phyloP scores from a whole-genome alignment of 2,113 vertebrate species.

The Cheilinus undulatus region DNA sequence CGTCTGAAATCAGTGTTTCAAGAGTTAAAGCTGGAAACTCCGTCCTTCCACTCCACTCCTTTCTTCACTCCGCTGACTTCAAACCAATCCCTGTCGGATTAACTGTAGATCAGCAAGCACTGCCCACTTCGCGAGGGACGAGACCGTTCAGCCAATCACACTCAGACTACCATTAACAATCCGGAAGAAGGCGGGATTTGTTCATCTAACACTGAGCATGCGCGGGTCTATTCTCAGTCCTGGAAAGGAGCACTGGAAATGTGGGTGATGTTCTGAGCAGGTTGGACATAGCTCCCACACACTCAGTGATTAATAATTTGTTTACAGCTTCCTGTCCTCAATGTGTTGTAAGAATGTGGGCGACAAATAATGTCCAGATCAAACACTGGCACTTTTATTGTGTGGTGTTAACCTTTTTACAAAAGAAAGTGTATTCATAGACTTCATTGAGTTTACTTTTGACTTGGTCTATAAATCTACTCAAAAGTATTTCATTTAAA shows the following conservation, averaged over 20 bases:
- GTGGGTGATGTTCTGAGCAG: slow-evolving; percentile 3
- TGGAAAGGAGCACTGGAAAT: not conserved
- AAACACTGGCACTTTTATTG: not conserved
- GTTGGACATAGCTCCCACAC: slow-evolving; percentile 7
- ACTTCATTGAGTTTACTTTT: not conserved
- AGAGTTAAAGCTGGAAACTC: not conserved
- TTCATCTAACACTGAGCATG: slow-evolving; percentile 27
- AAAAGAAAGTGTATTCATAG: not conserved
- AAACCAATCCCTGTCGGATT: slow-evolving; percentile 58
- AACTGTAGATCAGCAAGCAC: slow-evolving; percentile 37
- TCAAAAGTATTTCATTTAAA: too few species aligned
- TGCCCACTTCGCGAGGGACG: slow-evolving; percentile 42
- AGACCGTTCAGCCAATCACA: slow-evolving; percentile 61
- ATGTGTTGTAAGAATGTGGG: slow-evolving; percentile 13
- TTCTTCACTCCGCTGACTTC: slow-evolving; percentile 24
- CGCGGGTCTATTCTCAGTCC: slow-evolving; percentile 45
- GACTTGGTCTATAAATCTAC: too few species aligned
- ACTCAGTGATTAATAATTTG: not conserved
- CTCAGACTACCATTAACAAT: not conserved
- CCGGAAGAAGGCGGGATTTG: slow-evolving; percentile 28
- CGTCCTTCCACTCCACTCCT: not conserved
- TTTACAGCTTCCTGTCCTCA: slow-evolving; percentile 35
- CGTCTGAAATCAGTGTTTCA: not conserved
- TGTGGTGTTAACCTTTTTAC: not conserved
- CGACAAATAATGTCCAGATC: not conserved